Evolutionary conservation across 2,888 invertebrate species (phyloP).

Genomic region (Epinotia brunnichana): DNA sequence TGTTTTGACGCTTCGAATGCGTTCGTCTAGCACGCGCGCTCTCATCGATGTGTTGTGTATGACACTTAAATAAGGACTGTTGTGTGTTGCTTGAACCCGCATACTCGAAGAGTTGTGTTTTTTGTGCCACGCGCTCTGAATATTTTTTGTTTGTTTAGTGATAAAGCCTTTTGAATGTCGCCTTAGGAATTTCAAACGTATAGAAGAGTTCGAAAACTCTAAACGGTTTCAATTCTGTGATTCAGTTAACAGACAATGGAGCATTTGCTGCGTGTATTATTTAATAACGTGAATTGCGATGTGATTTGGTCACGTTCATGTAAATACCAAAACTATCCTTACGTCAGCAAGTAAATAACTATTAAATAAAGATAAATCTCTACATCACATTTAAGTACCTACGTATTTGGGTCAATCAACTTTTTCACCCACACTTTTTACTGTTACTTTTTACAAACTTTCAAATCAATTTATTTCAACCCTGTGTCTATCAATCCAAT

Average conservation of each 20-base stretch:
- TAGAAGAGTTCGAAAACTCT: neutral
- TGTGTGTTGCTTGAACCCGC: slow-evolving; percentile 18
- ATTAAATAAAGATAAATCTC: too few relatives aligned
- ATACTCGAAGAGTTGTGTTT: slow-evolving; percentile 42
- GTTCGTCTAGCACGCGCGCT: slow-evolving; percentile 52
- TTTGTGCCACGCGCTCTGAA: slow-evolving; percentile 36
- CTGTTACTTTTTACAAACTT: too few relatives aligned
- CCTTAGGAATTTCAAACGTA: slow-evolving; percentile 4
- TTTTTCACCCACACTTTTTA: too few relatives aligned
- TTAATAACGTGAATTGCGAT: neutral
- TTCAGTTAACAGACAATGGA: neutral
- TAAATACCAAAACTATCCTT: neutral
- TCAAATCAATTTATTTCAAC: too few relatives aligned
- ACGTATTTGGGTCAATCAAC: too few relatives aligned
- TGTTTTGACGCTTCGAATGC: slow-evolving; percentile 53
- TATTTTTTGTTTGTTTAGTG: slow-evolving; percentile 24
- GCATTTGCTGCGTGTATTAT: neutral
- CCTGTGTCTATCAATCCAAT: too few relatives aligned
- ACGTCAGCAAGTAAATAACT: neutral
- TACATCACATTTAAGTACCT: neutral
- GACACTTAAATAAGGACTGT: slow-evolving; percentile 55
- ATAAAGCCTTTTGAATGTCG: slow-evolving; percentile 28
- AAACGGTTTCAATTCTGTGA: neutral
- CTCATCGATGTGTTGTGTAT: slow-evolving; percentile 58
- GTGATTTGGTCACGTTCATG: neutral